A percentile compares a stretch with the other conserved stretches of the same genome.
Evolutionary conservation across 2,113 vertebrate species (phyloP).

Genomic region (Cyphomyrus discorhynchus): DNA sequence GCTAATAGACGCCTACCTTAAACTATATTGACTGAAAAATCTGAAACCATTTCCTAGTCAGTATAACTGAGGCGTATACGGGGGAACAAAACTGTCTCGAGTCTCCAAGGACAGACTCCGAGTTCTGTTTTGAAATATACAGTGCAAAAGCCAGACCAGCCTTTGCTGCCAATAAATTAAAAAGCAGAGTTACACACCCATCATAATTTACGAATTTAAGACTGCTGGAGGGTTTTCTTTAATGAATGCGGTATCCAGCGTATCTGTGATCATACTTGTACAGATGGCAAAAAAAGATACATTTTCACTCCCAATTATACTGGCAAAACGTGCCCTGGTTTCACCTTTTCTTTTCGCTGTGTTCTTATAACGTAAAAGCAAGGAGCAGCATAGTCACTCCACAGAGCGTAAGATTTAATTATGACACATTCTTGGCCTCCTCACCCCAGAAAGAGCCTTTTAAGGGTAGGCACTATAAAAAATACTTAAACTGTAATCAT

Average conservation of each 20-base stretch:
- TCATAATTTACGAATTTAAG: not conserved
- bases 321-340: not conserved
- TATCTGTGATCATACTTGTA: not conserved
- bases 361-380: not conserved
- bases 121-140: not conserved
- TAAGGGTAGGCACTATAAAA: not conserved
- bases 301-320: not conserved
- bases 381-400: not conserved
- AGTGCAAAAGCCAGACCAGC: not conserved
- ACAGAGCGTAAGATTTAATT: not conserved
- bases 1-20: not conserved
- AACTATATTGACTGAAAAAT: not conserved
- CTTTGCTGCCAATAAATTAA: not conserved
- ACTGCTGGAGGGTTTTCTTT: not conserved
- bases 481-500: slow-evolving; percentile 19
- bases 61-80: not conserved
- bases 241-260: not conserved
- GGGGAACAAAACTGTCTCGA: not conserved
- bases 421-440: slow-evolving; percentile 7
- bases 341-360: not conserved
- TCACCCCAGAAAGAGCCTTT: not conserved
- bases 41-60: not conserved
- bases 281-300: not conserved
- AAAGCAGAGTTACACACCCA: slow-evolving; percentile 3
- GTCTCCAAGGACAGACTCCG: not conserved